Evolutionary conservation across 92 coral and sea anemone species (phyloP).

Genomic region (Blastomussa wellsi): DNA sequence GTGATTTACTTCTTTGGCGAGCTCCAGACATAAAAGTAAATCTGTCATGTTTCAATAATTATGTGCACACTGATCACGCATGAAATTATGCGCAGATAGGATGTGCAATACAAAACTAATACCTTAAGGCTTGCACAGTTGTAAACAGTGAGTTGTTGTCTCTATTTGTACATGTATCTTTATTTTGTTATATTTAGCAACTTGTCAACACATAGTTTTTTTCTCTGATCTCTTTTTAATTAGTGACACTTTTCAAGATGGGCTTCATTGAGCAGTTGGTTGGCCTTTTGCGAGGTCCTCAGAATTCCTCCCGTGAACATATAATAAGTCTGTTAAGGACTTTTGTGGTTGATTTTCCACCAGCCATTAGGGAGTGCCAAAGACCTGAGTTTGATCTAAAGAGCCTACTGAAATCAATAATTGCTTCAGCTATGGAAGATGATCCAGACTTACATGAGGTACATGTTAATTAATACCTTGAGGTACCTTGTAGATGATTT

Average conservation of each 20-base stretch:
- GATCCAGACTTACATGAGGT: constrained; percentile 79
- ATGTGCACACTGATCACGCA: no score
- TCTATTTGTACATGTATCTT: no score
- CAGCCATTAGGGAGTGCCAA: constrained; percentile 68
- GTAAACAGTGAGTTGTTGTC: no score
- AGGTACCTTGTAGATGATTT: no score
- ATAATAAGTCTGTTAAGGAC: constrained; percentile 57
- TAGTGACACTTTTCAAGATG: constrained; percentile 84
- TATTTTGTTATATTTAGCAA: no score
- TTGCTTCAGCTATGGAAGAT: constrained; percentile 45
- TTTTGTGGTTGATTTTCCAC: constrained; percentile 57
- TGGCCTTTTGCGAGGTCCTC: constrained; percentile 63
- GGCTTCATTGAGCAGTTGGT: constrained; percentile 84
- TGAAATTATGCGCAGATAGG: no score
- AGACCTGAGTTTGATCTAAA: constrained; percentile 70
- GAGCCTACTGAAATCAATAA: constrained; percentile 46
- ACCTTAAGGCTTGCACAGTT: no score
- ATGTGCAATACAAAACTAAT: no score
- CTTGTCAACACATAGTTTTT: not conserved
- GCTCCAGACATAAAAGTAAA: no score
- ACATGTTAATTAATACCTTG: not conserved
- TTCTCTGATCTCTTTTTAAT: constrained; percentile 7
- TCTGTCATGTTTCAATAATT: no score
- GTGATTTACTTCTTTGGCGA: no score
- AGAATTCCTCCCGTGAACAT: constrained; percentile 70